phyloP scores from a whole-genome alignment of 1,140 invertebrate species.

The Cotesia vestalis region DNA sequence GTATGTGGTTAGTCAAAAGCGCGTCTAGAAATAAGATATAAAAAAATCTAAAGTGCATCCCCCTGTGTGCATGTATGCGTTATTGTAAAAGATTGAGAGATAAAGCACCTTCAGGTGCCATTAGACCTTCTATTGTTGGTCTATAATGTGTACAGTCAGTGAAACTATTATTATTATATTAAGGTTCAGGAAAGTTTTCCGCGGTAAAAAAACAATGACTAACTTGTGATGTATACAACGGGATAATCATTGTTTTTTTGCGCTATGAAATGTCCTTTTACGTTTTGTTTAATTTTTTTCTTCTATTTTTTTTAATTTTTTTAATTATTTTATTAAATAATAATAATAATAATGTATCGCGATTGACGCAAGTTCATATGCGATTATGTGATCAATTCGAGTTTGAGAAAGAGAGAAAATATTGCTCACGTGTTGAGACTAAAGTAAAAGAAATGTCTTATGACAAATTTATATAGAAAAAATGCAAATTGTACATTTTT shows the following conservation, averaged over 20 bases:
- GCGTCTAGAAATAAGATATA: slow-evolving; percentile 32
- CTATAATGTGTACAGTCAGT: slow-evolving; percentile 68
- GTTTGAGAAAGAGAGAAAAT: slow-evolving; percentile 11
- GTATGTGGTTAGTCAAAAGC: slow-evolving; percentile 23
- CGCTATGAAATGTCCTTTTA: slow-evolving; percentile 26
- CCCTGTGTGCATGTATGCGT: slow-evolving; percentile 56
- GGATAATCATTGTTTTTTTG: slow-evolving; percentile 20
- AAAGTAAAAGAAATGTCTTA: slow-evolving; percentile 42
- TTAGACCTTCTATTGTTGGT: slow-evolving; percentile 66
- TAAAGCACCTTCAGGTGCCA: slow-evolving; percentile 51
- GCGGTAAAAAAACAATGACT: slow-evolving; percentile 37
- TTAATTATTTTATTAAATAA: slow-evolving; percentile 29
- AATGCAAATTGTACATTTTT: slow-evolving; percentile 10
- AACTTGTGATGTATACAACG: slow-evolving; percentile 20
- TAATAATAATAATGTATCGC: slow-evolving; percentile 12
- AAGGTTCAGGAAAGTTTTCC: slow-evolving; percentile 59
- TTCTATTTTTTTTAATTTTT: slow-evolving; percentile 14
- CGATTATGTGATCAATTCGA: slow-evolving; percentile 23
- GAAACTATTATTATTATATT: slow-evolving; percentile 64
- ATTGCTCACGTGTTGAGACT: slow-evolving; percentile 49
- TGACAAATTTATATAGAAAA: slow-evolving; percentile 23
- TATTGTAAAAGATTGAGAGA: slow-evolving; percentile 33
- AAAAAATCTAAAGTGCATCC: slow-evolving; percentile 44
- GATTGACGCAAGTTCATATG: neutral
- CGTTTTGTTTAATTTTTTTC: neutral